Base-by-base conservation (phyloP, 2,888 invertebrate genomes). In the Agrochola litura region DNA sequence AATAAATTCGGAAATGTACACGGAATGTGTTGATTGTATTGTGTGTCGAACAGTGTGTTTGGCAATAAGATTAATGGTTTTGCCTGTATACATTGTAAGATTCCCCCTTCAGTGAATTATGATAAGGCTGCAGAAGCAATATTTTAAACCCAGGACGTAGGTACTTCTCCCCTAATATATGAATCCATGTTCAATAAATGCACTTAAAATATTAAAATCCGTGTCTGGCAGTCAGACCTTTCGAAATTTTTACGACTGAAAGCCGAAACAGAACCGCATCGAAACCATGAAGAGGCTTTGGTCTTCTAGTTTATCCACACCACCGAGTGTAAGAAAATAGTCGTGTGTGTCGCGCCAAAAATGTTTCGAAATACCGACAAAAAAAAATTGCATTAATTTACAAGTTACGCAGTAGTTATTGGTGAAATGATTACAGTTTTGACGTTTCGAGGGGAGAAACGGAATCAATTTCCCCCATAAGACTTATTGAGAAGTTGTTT, bases 11-110 rank as follows among this genome's bases (percentile, higher is more conserved):
- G 65, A 78, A 89, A 89, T 85, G 86, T 86, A 88, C 88, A 84
- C 86, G 84, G 80, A 83, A 79, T 87, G 83, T 89, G 90, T 91
- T 90, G 90, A 91, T 89, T 88, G 88, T 89, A 87, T 90, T 86
- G 25, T 74, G 43, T 69, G 61, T 64, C 83, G 84, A 87, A 77
- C 90, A 85, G 88, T 91, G 89, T 86, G 87, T 92, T 92, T 92
- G 91, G 88, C 91, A 92, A 92, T 91, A 92, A 94, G 93, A 95
- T 94, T 93, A 93, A 95, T 94, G 92, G 92, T 91, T 89, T 84
- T 88, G 82, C 79, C 90, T 91, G 89, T 90, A 91, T 90, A 90
- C 86, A 91, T 89, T 89, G 85, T 89, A 88, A 87, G 77, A 89
- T 90, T 89, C 87, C 90, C 89, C 90, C 89, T 88, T 85, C 81